Evolutionary conservation across 2,888 invertebrate species (phyloP).

Genomic region (Hedya salicella): DNA sequence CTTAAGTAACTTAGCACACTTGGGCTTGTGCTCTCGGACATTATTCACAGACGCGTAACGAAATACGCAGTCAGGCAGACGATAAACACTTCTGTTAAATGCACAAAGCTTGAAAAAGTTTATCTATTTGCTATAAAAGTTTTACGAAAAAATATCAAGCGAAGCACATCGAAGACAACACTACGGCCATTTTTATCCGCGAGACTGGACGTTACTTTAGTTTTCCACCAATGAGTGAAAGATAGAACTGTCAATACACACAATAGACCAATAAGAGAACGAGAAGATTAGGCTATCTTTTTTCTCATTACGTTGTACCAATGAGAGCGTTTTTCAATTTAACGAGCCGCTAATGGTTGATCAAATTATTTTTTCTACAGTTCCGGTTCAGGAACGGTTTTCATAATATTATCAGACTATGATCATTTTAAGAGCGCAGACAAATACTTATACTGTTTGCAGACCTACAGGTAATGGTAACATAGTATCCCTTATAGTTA

Average conservation of each 20-base stretch:
- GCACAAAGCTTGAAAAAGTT: conserved; percentile 49
- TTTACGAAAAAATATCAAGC: conserved; percentile 62
- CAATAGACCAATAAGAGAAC: conserved; percentile 41
- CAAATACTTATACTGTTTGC: no score
- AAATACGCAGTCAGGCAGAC: conserved; percentile 37
- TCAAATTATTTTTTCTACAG: neutral
- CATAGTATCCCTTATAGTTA: no score
- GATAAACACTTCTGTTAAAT: conserved; percentile 39
- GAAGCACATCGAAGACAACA: conserved; percentile 70
- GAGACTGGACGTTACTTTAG: conserved; percentile 60
- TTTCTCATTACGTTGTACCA: conserved; percentile 12
- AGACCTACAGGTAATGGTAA: no score
- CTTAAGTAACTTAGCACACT: conserved; percentile 87
- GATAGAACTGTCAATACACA: conserved; percentile 45
- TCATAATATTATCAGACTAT: neutral
- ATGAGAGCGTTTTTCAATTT: conserved; percentile 25
- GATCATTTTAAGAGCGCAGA: neutral
- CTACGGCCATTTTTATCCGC: conserved; percentile 83
- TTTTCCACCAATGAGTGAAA: conserved; percentile 56
- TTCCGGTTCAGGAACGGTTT: neutral
- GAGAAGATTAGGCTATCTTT: conserved; percentile 6
- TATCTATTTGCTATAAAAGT: conserved; percentile 57
- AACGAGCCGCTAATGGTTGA: conserved; percentile 7
- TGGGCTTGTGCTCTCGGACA: conserved; percentile 82
- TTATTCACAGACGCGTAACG: conserved; percentile 54